Percentiles rank a stretch among this genome's conserved stretches.
These are phyloP conservation scores for Ictalurus punctatus DNA, from an alignment of 2,113 vertebrate species.

Conservation along the genomic window DNA sequence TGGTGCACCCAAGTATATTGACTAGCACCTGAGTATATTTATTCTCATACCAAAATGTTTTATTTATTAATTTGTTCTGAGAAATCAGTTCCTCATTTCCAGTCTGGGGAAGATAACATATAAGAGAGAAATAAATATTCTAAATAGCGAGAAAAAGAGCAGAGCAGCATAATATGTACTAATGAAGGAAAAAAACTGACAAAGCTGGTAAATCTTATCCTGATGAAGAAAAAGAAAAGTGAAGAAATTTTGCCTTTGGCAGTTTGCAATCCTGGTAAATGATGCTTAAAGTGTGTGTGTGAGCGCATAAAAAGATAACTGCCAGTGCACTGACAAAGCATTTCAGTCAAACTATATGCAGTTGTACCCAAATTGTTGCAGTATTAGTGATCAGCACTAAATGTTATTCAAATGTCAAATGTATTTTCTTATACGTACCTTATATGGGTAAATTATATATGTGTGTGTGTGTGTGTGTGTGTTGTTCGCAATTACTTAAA, in stretches of 20 bases:
- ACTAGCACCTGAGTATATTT: not conserved
- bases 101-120: not conserved
- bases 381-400: no score
- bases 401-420: no score
- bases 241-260: not conserved
- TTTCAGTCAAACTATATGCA: not conserved
- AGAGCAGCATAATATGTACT: not conserved
- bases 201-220: not conserved
- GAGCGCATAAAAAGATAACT: not conserved
- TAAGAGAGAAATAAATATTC: not conserved
- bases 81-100: not conserved
- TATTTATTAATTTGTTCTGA: not conserved
- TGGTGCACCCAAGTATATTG: not conserved
- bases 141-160: not conserved
- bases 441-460: no score
- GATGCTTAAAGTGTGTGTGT: constrained; percentile 16
- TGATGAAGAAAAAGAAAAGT: not conserved
- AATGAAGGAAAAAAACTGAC: not conserved
- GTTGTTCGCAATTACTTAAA: not conserved
- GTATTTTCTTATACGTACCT: no score
- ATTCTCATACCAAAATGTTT: not conserved
- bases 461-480: no score
- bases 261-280: constrained; percentile 9
- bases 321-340: not conserved
- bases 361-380: not conserved